These are phyloP conservation scores for Drosophila prolongata DNA, from an alignment of 2,888 invertebrate species.

Conservation along the genomic window DNA sequence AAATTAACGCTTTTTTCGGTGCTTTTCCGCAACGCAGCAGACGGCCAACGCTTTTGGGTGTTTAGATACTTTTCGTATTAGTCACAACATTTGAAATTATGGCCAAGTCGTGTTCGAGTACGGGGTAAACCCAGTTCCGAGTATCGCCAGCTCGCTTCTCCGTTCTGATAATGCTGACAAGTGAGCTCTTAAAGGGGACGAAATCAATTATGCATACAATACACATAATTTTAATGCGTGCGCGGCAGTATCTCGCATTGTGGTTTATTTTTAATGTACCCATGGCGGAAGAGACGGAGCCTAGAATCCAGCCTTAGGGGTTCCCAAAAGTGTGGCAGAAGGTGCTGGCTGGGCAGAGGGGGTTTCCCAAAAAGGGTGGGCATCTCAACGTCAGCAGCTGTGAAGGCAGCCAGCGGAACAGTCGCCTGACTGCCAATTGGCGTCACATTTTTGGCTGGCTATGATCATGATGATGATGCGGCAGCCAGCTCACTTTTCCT, in stretches of 20 bases:
- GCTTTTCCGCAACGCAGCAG: constrained; percentile 36
- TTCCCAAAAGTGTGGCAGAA: constrained; percentile 29
- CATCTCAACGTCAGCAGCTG: constrained; percentile 21
- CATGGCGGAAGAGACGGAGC: constrained; percentile 36
- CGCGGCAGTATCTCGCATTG: constrained; percentile 30
- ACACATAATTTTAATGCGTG: constrained; percentile 61
- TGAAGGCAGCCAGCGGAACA: constrained; percentile 49
- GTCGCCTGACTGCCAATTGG: constrained; percentile 55
- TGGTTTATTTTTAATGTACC: constrained; percentile 21
- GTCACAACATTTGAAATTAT: constrained; percentile 43
- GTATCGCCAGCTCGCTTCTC: constrained; percentile 1
- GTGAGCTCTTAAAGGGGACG: constrained; percentile 56
- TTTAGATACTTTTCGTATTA: constrained; percentile 35
- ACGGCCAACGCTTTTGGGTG: constrained; percentile 12
- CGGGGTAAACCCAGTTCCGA: constrained; percentile 36
- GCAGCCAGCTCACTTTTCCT: constrained; percentile 75
- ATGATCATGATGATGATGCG: constrained; percentile 69
- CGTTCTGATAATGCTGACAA: constrained; percentile 44
- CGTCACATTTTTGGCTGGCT: constrained; percentile 73
- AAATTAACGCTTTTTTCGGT: constrained; percentile 49
- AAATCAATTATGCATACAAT: constrained; percentile 77
- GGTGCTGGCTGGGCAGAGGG: constrained; percentile 4
- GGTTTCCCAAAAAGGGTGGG: constrained; percentile 23
- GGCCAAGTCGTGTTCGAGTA: constrained; percentile 19
- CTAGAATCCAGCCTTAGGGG: constrained; percentile 8